phyloP scores from a whole-genome alignment of 2,888 invertebrate species.

The Sinopyrophorus schimmeli region DNA sequence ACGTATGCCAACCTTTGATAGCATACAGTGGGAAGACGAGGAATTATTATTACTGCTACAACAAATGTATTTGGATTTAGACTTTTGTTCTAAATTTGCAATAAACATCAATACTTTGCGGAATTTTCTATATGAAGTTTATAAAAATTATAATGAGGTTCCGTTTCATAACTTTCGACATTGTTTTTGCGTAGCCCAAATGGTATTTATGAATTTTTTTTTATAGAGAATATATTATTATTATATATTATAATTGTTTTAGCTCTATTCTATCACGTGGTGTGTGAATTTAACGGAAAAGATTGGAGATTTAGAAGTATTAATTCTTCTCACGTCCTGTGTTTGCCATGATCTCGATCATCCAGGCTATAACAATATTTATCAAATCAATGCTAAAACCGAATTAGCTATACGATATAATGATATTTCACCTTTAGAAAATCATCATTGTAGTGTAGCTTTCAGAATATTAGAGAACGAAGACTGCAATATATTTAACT shows the following conservation, averaged over 20 bases:
- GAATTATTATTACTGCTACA: conserved; percentile 76
- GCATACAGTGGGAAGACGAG: conserved; percentile 80
- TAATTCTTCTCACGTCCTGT: conserved; percentile 75
- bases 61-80: conserved; percentile 81
- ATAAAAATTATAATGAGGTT: conserved; percentile 83
- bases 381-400: conserved; percentile 82
- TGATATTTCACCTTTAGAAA: conserved; percentile 83
- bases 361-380: conserved; percentile 78
- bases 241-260: conserved; percentile 37
- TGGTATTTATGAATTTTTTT: conserved; percentile 60
- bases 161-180: conserved; percentile 87
- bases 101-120: conserved; percentile 71
- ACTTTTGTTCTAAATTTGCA: conserved; percentile 73
- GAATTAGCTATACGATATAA: conserved; percentile 83
- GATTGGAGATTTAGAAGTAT: conserved; percentile 74
- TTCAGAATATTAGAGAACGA: conserved; percentile 78
- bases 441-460: conserved; percentile 84
- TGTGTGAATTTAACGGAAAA: conserved; percentile 70
- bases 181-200: conserved; percentile 85
- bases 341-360: conserved; percentile 82
- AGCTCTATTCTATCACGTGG: conserved; percentile 83
- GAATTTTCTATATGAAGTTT: conserved; percentile 75
- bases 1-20: conserved; percentile 74
- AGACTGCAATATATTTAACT: conserved; percentile 78
- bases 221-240: no score